Evolutionary conservation across 2,797 vertebrate species (phyloP).

Genomic region (Sternotherus odoratus): DNA sequence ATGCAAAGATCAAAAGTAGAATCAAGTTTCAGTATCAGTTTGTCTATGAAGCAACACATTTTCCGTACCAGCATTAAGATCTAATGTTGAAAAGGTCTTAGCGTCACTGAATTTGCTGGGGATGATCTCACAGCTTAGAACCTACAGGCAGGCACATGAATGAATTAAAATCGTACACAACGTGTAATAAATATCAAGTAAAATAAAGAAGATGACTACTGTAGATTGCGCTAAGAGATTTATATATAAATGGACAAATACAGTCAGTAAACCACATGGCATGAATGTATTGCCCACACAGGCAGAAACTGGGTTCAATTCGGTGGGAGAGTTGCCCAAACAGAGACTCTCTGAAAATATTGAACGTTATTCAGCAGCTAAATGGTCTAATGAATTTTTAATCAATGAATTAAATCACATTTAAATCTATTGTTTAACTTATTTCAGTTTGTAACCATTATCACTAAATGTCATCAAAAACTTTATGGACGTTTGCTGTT

Average conservation of each 20-base stretch:
- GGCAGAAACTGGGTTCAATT: neutral
- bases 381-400: neutral
- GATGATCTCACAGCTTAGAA: neutral
- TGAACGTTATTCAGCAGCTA: neutral
- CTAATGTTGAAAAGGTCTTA: neutral
- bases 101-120: neutral
- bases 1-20: neutral
- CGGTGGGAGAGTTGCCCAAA: neutral
- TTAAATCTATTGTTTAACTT: neutral
- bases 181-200: neutral
- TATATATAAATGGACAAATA: neutral
- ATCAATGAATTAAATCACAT: neutral
- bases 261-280: neutral
- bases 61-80: neutral
- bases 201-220: neutral
- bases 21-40: neutral
- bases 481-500: neutral
- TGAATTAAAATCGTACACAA: neutral
- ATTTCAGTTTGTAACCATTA: neutral
- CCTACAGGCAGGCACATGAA: neutral
- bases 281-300: neutral
- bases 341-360: neutral
- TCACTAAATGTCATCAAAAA: neutral
- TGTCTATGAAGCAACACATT: neutral
- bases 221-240: neutral